Conservation (phyloP, 2,888 invertebrate species). For the Agrochola lychnidis region DNA sequence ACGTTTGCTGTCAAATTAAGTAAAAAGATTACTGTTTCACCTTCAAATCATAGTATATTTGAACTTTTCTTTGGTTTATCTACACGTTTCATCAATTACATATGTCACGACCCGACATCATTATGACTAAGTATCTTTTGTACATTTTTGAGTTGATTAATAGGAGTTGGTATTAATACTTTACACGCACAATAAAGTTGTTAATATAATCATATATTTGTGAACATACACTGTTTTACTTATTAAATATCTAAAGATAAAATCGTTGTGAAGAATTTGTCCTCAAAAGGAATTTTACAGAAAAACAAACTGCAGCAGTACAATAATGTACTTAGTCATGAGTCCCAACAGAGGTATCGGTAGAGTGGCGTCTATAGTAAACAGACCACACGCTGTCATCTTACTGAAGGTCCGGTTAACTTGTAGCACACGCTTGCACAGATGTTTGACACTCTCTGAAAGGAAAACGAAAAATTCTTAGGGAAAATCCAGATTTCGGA, state of each 20-base stretch:
- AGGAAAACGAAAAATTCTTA: neutral
- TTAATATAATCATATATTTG: neutral
- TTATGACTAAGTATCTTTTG: neutral
- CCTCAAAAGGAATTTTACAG: neutral
- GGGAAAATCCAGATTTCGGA: too few species aligned
- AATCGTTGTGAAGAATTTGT: neutral
- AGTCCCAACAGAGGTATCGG: neutral
- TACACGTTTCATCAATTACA: neutral
- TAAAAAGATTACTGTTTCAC: neutral
- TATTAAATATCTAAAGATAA: neutral
- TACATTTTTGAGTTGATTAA: neutral
- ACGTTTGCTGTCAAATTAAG: neutral
- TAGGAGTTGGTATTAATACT: neutral
- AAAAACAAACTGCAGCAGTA: neutral
- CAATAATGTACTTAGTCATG: neutral
- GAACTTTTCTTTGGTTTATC: neutral
- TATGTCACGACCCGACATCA: neutral
- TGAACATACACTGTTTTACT: neutral
- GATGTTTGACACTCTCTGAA: neutral
- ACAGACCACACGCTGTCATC: neutral
- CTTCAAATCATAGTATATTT: neutral
- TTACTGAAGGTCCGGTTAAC: neutral
- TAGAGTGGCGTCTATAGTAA: neutral
- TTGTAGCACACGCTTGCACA: neutral
- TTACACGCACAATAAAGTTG: neutral